Evolutionary conservation across 2,888 invertebrate species (phyloP).

Genomic region (Caenorhabditis wallacei): DNA sequence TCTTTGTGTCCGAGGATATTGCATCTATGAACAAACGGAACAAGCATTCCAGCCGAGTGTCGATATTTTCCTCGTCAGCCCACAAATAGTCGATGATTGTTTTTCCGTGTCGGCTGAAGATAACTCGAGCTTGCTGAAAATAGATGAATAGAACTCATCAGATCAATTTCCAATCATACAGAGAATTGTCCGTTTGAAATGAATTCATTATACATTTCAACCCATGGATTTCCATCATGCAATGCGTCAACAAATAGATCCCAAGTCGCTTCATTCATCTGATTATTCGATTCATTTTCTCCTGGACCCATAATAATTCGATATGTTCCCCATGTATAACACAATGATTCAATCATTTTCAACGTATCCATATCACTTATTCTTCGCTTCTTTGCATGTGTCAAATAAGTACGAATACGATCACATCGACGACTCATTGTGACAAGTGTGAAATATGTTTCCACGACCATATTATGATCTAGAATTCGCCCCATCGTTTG

Average conservation of each 20-base stretch:
- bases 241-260: constrained; percentile 64
- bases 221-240: constrained; percentile 62
- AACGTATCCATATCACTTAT: constrained; percentile 65
- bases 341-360: constrained; percentile 42
- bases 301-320: constrained; percentile 59
- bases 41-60: constrained; percentile 21
- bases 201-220: constrained; percentile 56
- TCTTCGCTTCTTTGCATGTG: constrained; percentile 58
- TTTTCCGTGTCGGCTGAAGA: constrained; percentile 62
- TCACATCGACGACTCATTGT: constrained; percentile 62
- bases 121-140: constrained; percentile 64
- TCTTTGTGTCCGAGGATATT: constrained; percentile 49
- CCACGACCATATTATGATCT: constrained; percentile 69
- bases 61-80: constrained; percentile 15
- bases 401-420: constrained; percentile 61
- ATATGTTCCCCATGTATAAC: constrained; percentile 68
- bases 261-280: constrained; percentile 48
- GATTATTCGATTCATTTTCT: constrained; percentile 5
- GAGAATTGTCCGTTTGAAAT: constrained; percentile 27
- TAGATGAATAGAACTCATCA: background rate
- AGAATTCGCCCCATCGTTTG: constrained; percentile 62
- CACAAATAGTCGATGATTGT: constrained; percentile 42
- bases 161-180: background rate
- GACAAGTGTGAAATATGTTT: constrained; percentile 62
- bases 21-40: constrained; percentile 42